Percentiles rank a stretch among this genome's conserved stretches.
Conservation (phyloP, 2,113 vertebrate species). For the Arvicanthis niloticus region DNA sequence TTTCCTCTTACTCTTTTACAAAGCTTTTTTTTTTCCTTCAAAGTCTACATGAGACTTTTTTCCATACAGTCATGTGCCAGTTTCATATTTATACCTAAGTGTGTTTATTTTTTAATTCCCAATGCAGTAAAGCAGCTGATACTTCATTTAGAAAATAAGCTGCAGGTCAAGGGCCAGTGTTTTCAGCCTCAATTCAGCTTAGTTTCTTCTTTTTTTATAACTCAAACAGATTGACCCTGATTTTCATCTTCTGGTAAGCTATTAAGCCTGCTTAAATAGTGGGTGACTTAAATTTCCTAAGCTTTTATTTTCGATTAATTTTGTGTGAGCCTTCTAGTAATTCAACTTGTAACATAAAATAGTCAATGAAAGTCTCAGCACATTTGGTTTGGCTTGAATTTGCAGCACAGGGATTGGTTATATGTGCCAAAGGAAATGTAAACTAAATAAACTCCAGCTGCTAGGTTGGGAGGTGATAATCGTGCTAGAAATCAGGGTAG, state of each 20-base stretch:
- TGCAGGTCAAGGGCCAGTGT: conserved; percentile 40
- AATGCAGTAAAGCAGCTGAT: conserved; percentile 9
- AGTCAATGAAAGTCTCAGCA: conserved; percentile 63
- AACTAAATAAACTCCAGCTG: not conserved
- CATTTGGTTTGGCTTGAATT: conserved; percentile 41
- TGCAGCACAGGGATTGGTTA: not conserved
- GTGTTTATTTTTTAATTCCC: conserved; percentile 24
- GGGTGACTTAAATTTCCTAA: conserved; percentile 59
- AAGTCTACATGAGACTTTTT: not conserved
- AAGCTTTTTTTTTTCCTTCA: not conserved
- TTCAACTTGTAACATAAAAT: conserved; percentile 68
- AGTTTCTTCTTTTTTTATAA: conserved; percentile 51
- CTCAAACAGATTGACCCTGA: conserved; percentile 43
- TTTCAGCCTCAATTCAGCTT: conserved; percentile 44
- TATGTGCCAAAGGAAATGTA: conserved; percentile 5
- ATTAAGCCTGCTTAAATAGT: conserved; percentile 70
- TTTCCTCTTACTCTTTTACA: not conserved
- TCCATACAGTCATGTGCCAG: not conserved
- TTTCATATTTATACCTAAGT: conserved; percentile 51
- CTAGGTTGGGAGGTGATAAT: not conserved
- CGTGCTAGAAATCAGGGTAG: not conserved
- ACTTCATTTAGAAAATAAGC: conserved; percentile 57
- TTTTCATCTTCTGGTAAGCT: conserved; percentile 53
- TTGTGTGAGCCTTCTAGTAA: conserved; percentile 51
- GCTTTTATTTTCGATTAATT: conserved; percentile 66